Base-by-base conservation (phyloP, 2,888 invertebrate species). In the Xestia sexstrigata region DNA sequence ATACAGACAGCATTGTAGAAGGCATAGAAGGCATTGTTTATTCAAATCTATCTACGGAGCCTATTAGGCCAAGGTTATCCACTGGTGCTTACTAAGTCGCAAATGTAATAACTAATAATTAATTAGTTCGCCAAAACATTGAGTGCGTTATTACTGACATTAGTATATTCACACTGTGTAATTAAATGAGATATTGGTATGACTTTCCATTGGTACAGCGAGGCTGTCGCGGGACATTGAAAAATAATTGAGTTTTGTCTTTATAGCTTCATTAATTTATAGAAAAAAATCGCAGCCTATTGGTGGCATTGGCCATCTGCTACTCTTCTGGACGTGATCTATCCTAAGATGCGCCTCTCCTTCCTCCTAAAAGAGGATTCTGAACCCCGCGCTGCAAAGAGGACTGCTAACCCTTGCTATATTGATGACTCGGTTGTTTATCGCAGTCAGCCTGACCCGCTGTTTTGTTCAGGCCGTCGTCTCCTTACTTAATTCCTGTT, bases 1-100 rank as follows among this genome's bases (percentile, higher is more conserved):
- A n/a, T n/a, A n/a, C n/a, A n/a, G n/a, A n/a, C n/a, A n/a, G n/a
- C n/a, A n/a, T n/a, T n/a, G n/a, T n/a, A n/a, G n/a, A n/a, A n/a
- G n/a, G n/a, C n/a, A n/a, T n/a, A n/a, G n/a, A n/a, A 70, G 55
- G 13, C 20, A 77, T 83, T 83, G 85, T 84, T 84, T 78, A 76
- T 73, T 75, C 17, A 67, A 86, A 79, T 87, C 45, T 20, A 62
- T 71, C 52, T 49, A 42, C 58, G 58, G 63, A 74, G 71, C 30
- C 58, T 58, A 76, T 55, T 62, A 60, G 49, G 73, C 65, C 85
- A 87, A 87, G 87, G 86, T 39, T 60, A 2, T 23, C 35, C 47
- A 55, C 65, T 52, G 20, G 15, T 72, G 77, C 65, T 49, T 60
- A 70, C 67, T 52, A 75, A 75, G 45, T 49, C 62, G 65, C 67